phyloP scores from a whole-genome alignment of 2,113 vertebrate genomes.

The Hystrix cristata region DNA sequence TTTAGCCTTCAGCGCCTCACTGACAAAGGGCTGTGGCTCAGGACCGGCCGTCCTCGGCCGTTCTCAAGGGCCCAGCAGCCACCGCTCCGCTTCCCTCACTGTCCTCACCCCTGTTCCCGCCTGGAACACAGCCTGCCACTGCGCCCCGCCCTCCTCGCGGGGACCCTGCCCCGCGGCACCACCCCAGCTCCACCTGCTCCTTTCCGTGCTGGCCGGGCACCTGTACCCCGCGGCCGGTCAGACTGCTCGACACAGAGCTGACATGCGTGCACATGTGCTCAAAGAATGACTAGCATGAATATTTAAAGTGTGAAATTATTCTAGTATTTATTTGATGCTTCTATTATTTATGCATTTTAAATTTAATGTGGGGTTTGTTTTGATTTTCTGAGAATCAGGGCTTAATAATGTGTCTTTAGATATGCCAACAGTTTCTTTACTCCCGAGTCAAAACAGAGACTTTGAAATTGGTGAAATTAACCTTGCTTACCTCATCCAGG shows the following conservation, averaged over 20 bases:
- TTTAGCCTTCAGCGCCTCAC: neutral
- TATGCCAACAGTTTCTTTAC: neutral
- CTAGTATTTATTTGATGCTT: too few species aligned
- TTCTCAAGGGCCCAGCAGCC: neutral
- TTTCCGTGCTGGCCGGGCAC: fast-evolving
- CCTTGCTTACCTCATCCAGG: slow-evolving; percentile 86
- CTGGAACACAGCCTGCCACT: neutral
- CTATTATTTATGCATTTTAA: neutral
- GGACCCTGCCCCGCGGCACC: neutral
- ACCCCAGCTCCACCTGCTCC: neutral
- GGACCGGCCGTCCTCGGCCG: neutral
- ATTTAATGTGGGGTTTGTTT: neutral
- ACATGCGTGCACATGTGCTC: neutral
- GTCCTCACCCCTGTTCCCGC: neutral
- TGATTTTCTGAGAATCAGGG: neutral
- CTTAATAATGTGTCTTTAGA: neutral
- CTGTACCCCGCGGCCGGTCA: fast-evolving
- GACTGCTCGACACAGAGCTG: neutral
- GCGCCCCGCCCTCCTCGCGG: too few species aligned
- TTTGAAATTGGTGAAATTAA: neutral
- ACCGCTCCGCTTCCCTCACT: neutral
- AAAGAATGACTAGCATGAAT: neutral
- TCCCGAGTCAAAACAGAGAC: neutral
- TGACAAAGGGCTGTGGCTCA: neutral
- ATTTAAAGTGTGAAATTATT: neutral